Evolutionary conservation across 2,113 vertebrate species (phyloP).

Genomic region (Corythoichthys haematopterus): DNA sequence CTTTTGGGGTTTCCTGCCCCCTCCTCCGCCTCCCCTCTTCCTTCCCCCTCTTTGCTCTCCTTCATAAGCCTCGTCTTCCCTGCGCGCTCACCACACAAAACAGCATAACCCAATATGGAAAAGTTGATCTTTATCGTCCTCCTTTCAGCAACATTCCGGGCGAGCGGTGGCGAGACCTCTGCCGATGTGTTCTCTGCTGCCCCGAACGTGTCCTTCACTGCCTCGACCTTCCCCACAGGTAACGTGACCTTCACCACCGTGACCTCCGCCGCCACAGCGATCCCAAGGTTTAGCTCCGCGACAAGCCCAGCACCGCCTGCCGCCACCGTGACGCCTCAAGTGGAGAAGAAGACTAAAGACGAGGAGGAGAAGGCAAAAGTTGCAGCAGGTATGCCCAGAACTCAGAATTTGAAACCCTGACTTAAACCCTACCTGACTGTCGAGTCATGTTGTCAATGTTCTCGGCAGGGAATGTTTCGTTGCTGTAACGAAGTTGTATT

Average conservation of each 20-base stretch:
- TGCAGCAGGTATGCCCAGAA: neutral
- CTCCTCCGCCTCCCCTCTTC: too few relatives aligned
- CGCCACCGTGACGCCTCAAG: neutral
- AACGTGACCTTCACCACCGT: neutral
- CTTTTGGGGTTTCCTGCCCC: neutral
- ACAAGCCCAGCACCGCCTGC: neutral
- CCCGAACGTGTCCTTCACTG: neutral
- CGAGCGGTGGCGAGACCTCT: too few relatives aligned
- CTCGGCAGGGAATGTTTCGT: too few relatives aligned
- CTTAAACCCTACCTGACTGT: neutral
- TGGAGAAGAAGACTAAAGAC: neutral
- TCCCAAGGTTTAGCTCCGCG: too few relatives aligned
- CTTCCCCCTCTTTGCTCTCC: conserved; percentile 13
- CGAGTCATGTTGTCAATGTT: too few relatives aligned
- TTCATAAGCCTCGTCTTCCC: conserved; percentile 15
- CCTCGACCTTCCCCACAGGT: neutral
- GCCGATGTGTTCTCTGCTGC: neutral
- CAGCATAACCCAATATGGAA: conserved; percentile 45
- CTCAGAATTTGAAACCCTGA: neutral
- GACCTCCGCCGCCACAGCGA: neutral
- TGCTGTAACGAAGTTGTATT: too few relatives aligned
- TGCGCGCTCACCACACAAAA: conserved; percentile 17
- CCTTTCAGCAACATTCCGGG: conserved; percentile 8
- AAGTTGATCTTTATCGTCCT: conserved; percentile 39
- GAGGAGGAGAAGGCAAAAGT: neutral